These are phyloP conservation scores for Athetis lepigone DNA, from an alignment of 2,888 invertebrate genomes.

Conservation along the genomic window DNA sequence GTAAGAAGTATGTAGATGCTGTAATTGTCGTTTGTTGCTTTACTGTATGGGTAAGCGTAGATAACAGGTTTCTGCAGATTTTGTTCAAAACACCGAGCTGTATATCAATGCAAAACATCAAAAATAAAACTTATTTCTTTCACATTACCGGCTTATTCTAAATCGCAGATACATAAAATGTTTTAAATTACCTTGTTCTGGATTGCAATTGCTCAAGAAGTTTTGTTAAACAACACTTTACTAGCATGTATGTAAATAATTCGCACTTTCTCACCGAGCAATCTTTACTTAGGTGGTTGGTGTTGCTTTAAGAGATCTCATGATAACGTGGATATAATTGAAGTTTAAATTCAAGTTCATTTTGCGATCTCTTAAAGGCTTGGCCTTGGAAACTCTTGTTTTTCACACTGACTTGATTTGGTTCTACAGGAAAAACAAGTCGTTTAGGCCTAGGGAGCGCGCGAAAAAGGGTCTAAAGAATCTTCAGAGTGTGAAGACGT, in stretches of 20 bases:
- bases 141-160: constrained; percentile 53
- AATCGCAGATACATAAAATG: constrained; percentile 39
- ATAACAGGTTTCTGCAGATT: constrained; percentile 44
- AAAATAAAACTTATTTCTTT: constrained; percentile 30
- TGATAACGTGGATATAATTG: constrained; percentile 32
- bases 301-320: constrained; percentile 61
- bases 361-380: constrained; percentile 55
- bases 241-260: constrained; percentile 66
- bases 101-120: constrained; percentile 46
- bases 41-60: constrained; percentile 56
- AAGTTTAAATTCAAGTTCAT: constrained; percentile 2
- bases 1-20: constrained; percentile 48
- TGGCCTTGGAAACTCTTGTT: background rate
- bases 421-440: constrained; percentile 96
- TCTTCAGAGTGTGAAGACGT: constrained; percentile 97
- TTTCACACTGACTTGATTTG: constrained; percentile 42
- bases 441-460: constrained; percentile 96
- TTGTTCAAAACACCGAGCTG: constrained; percentile 41
- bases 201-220: constrained; percentile 51
- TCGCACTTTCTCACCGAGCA: constrained; percentile 56
- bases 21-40: constrained; percentile 63
- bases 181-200: constrained; percentile 55
- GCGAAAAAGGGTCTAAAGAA: constrained; percentile 97
- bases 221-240: constrained; percentile 47
- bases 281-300: constrained; percentile 64